Evolutionary conservation across 2,888 invertebrate species (phyloP).

Genomic region (Meta bourneti): DNA sequence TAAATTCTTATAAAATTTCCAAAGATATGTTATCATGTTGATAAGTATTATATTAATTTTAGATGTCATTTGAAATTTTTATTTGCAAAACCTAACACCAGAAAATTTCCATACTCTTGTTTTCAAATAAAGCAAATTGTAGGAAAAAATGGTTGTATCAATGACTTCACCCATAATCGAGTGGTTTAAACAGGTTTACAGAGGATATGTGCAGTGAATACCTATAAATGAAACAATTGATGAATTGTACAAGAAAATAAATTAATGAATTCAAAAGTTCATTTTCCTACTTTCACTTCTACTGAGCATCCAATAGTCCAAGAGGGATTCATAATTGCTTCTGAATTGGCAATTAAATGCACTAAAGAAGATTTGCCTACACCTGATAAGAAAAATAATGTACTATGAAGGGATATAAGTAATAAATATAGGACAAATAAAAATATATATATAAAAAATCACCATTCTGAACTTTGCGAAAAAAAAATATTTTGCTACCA

Average conservation of each 20-base stretch:
- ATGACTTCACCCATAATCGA: no score
- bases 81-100: no score
- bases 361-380: conserved; percentile 98
- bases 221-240: no score
- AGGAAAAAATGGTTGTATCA: no score
- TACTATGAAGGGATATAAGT: neutral
- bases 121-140: no score
- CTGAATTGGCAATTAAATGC: conserved; percentile 93
- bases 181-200: no score
- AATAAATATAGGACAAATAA: neutral
- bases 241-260: neutral
- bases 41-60: no score
- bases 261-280: neutral
- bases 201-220: no score
- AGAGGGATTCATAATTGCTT: conserved; percentile 90
- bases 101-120: no score
- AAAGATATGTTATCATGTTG: no score
- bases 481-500: neutral
- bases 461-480: neutral
- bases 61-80: no score
- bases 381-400: conserved; percentile 84
- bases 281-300: conserved; percentile 87
- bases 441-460: neutral
- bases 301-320: conserved; percentile 98
- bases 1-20: no score